These are phyloP conservation scores for Lontra canadensis DNA, from an alignment of 2,113 vertebrate genomes.

Conservation along the genomic window DNA sequence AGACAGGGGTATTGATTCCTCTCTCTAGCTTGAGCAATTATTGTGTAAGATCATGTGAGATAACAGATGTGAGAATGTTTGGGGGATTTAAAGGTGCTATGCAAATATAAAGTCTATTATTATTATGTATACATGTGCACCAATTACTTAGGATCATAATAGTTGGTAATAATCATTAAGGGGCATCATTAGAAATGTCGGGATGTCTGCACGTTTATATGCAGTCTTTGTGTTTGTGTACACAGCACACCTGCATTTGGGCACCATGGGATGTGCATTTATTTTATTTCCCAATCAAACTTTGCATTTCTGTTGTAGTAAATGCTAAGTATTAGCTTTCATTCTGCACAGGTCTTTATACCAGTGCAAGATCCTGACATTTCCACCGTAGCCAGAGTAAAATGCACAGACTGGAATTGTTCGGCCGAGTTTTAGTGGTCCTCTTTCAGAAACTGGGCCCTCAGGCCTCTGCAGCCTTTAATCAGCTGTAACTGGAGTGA, in stretches of 20 bases:
- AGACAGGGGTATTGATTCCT: not conserved
- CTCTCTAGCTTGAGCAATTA: not conserved
- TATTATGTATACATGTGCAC: conserved; percentile 15
- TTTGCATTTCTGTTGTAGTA: not conserved
- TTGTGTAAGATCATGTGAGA: not conserved
- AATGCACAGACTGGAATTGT: conserved; percentile 22
- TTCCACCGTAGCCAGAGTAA: not conserved
- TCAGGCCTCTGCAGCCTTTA: conserved; percentile 79
- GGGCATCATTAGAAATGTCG: not conserved
- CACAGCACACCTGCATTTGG: not conserved
- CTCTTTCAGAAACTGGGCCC: conserved; percentile 54
- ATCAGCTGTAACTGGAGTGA: conserved; percentile 81
- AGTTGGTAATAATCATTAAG: conserved; percentile 55
- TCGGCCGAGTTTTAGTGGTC: conserved; percentile 66
- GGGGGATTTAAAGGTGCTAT: conserved; percentile 24
- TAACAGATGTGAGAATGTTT: conserved; percentile 40
- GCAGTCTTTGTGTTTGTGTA: not conserved
- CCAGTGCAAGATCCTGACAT: not conserved
- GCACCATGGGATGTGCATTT: not conserved
- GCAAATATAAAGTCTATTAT: conserved; percentile 44
- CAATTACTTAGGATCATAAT: conserved; percentile 44
- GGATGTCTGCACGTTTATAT: not conserved
- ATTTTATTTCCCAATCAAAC: conserved; percentile 15
- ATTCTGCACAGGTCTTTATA: not conserved
- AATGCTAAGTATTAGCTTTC: not conserved